Evolutionary conservation across 1,140 invertebrate genomes (phyloP), one percentile per base, ranked within the genome.

Genomic region (Cydia fagiglandana): DNA sequence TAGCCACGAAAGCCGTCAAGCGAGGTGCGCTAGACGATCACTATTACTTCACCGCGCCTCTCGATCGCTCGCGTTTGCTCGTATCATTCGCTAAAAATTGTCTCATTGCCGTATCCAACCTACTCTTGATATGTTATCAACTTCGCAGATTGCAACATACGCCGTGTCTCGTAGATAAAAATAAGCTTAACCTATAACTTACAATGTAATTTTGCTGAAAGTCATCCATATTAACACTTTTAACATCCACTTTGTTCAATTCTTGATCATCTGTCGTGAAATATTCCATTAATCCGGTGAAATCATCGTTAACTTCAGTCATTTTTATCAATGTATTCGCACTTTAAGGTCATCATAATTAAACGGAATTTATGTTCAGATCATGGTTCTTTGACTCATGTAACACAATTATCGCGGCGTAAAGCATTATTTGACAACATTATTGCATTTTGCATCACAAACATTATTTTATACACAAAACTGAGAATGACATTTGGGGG

Each of bases 1-100:
- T 84, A 89, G 87, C 84, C 86, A 91, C 84, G 91, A 93, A 93
- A 93, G 91, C 86, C 84, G 89, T 84, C 83, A 64, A 87, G 87
- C 88, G 81, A 86, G 86, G 84, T 88, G 77, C 82, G 82, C 77
- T 84, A 79, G 83, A 83, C 84, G 80, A 84, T 87, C 86, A 88
- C 79, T 85, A 84, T 89, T 92, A 88, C 88, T 85, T 86, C 86
- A 88, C 83, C 76, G 85, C 86, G 88, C 84, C 83, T 80, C 79
- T 75, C 78, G 81, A 84, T 77, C 82, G 81, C 82, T 83, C 82
- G 87, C 78, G 50, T 64, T 38, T 56, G 77, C 61, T 28, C 17
- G 76, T 76, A 76, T 76, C 73, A 20, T 64, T 73, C 64, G 70
- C 73, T 76, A 53, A 73, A 73, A 73, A 73, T 47, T 38, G 73